phyloP scores from a whole-genome alignment of 2,113 vertebrate genomes.

The Hipposideros armiger region DNA sequence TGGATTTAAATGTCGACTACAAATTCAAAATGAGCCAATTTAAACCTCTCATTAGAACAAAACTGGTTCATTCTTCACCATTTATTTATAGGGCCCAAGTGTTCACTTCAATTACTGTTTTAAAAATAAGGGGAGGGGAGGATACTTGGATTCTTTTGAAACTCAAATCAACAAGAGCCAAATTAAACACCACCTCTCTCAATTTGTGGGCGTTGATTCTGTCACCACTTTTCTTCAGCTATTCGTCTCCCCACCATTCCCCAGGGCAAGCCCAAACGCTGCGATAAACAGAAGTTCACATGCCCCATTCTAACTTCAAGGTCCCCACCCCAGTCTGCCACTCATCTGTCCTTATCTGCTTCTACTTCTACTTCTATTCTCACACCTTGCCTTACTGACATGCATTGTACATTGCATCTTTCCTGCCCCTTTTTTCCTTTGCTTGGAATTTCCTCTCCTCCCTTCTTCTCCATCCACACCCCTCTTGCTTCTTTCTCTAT shows the following conservation, averaged over 20 bases:
- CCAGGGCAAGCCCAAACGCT: rapidly evolving
- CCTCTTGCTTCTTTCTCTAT: neutral
- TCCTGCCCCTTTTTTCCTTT: neutral
- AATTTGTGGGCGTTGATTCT: neutral
- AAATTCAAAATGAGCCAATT: slow-evolving; percentile 44
- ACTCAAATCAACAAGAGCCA: slow-evolving; percentile 6
- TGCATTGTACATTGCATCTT: neutral
- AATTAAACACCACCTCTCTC: neutral
- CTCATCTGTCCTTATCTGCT: neutral
- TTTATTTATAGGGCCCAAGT: slow-evolving; percentile 22
- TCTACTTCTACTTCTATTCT: neutral
- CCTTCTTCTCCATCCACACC: neutral
- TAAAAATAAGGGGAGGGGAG: neutral
- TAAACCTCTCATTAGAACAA: slow-evolving; percentile 39
- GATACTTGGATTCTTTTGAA: slow-evolving; percentile 38
- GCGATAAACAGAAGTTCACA: neutral
- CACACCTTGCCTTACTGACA: neutral
- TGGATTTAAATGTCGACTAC: slow-evolving; percentile 13
- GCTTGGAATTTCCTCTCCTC: neutral
- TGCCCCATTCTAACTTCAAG: neutral
- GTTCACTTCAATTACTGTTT: slow-evolving; percentile 47
- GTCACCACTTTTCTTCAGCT: neutral
- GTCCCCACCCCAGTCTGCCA: neutral
- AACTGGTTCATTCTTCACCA: neutral
- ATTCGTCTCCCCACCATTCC: neutral